These are phyloP conservation scores for Aphodius sticticus DNA, from an alignment of 2,888 invertebrate species.

Conservation along the genomic window DNA sequence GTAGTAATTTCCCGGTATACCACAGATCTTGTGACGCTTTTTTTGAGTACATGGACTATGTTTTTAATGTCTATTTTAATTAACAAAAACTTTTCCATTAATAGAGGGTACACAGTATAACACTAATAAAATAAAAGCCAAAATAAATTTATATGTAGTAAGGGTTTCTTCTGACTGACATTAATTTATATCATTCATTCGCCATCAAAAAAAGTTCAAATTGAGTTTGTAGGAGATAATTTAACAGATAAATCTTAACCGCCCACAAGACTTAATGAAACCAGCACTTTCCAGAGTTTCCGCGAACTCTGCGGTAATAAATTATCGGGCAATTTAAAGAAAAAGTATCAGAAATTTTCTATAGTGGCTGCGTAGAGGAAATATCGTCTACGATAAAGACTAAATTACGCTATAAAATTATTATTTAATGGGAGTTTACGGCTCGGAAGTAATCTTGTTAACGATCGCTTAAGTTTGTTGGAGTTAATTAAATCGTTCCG, in stretches of 20 bases:
- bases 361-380: not conserved
- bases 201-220: not conserved
- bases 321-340: not conserved
- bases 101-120: too few species aligned
- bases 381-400: not conserved
- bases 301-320: not conserved
- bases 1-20: too few species aligned
- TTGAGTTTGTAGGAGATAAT: not conserved
- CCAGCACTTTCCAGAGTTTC: not conserved
- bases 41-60: too few species aligned
- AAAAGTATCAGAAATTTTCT: not conserved
- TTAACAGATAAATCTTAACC: not conserved
- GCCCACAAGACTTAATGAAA: not conserved
- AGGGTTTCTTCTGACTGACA: slow-evolving; percentile 11
- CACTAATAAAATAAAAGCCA: not conserved
- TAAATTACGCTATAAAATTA: not conserved
- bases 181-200: slow-evolving; percentile 5
- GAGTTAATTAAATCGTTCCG: not conserved
- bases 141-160: slow-evolving; percentile 23
- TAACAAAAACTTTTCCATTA: too few species aligned
- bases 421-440: not conserved
- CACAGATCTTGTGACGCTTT: too few species aligned
- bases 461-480: not conserved
- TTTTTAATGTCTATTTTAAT: too few species aligned
- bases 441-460: slow-evolving; percentile 4